Percentiles rank a stretch among this genome's conserved stretches.
Conservation (phyloP, 1,140 invertebrate genomes). For the Drosophila guanche region DNA sequence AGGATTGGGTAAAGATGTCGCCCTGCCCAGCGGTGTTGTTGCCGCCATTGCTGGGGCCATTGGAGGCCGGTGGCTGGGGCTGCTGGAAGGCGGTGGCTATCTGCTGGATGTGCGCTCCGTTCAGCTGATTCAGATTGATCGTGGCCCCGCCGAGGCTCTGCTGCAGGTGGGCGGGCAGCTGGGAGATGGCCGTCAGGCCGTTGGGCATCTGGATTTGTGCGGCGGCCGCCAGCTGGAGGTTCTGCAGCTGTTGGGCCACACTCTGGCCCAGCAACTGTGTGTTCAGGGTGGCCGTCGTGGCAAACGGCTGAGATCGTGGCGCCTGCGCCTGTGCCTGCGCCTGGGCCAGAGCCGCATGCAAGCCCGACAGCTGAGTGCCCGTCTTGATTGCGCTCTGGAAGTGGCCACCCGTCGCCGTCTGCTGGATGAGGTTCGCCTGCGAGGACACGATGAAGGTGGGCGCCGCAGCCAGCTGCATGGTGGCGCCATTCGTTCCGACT, state of each 20-base stretch:
- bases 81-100: slow-evolving; percentile 79
- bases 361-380: slow-evolving; percentile 73
- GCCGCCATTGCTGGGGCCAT: not conserved
- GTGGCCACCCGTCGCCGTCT: slow-evolving; percentile 71
- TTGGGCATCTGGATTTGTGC: slow-evolving; percentile 83
- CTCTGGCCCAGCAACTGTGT: slow-evolving; percentile 79
- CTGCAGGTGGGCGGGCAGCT: slow-evolving; percentile 77
- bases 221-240: slow-evolving; percentile 76
- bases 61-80: slow-evolving; percentile 59
- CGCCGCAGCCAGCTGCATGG: slow-evolving; percentile 83
- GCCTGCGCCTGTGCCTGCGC: slow-evolving; percentile 72
- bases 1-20: slow-evolving; percentile 63
- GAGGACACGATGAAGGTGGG: slow-evolving; percentile 83
- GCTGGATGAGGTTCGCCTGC: slow-evolving; percentile 83
- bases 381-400: slow-evolving; percentile 69
- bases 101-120: slow-evolving; percentile 77
- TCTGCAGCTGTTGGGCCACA: slow-evolving; percentile 78
- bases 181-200: slow-evolving; percentile 76
- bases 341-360: slow-evolving; percentile 76
- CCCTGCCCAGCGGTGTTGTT: slow-evolving; percentile 37
- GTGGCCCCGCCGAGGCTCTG: slow-evolving; percentile 75
- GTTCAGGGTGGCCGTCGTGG: slow-evolving; percentile 78
- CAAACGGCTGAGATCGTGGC: slow-evolving; percentile 82
- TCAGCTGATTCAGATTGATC: slow-evolving; percentile 81
- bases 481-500: slow-evolving; percentile 84